phyloP scores from a whole-genome alignment of 2,888 invertebrate genomes.

The Raillietiella orientalis region DNA sequence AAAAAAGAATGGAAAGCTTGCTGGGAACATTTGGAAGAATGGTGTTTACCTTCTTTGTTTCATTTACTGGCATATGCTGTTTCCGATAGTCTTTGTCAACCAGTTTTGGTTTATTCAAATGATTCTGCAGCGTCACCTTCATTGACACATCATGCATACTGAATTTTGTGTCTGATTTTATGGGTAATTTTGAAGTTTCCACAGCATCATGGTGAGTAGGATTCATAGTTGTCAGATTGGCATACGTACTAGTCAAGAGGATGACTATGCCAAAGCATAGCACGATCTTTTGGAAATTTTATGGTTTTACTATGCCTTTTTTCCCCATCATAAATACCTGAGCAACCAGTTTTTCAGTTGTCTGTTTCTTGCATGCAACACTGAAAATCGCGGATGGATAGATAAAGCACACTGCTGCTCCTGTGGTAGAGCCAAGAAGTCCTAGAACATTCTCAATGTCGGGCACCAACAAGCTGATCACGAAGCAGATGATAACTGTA shows the following conservation, averaged over 20 bases:
- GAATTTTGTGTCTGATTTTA: no score
- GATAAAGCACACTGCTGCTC: conserved; percentile 65
- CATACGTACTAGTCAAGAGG: conserved; percentile 64
- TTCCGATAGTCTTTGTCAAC: no score
- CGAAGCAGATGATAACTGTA: conserved; percentile 38
- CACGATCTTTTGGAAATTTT: conserved; percentile 24
- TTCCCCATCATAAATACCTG: conserved; percentile 21
- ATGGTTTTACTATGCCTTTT: not conserved
- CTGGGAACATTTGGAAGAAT: no score
- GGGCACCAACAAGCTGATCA: conserved; percentile 55
- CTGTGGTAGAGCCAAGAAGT: conserved; percentile 76
- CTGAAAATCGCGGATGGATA: conserved; percentile 73
- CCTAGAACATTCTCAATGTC: conserved; percentile 82
- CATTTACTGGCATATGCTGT: no score
- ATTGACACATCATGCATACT: no score
- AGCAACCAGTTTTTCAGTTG: conserved; percentile 45
- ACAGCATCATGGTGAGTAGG: not conserved
- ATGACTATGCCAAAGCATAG: conserved; percentile 49
- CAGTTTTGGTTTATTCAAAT: no score
- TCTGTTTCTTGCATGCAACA: conserved; percentile 43
- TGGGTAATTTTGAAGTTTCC: no score
- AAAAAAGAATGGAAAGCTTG: no score
- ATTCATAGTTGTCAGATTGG: conserved; percentile 43
- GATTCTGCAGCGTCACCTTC: no score
- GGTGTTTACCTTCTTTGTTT: no score